phyloP scores from a whole-genome alignment of 2,797 vertebrate genomes.

The Manis pentadactyla region DNA sequence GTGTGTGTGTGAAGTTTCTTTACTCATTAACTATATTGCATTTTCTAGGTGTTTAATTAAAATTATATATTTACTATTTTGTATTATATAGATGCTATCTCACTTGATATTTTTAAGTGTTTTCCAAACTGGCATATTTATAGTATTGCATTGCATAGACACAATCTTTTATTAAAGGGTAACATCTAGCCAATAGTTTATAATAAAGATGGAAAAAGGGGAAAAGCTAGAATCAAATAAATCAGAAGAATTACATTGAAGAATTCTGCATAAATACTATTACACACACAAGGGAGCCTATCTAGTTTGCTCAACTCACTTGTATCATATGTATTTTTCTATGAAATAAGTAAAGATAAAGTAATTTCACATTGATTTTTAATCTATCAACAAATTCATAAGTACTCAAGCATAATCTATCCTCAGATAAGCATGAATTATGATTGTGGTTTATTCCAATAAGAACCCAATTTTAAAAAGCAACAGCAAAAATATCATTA shows the following conservation, averaged over 20 bases:
- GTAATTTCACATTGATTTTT: slow-evolving; percentile 47
- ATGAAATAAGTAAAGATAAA: slow-evolving; percentile 10
- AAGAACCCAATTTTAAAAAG: background rate
- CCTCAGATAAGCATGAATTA: background rate
- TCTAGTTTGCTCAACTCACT: background rate
- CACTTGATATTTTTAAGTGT: background rate
- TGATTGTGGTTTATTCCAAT: background rate
- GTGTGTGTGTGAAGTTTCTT: background rate
- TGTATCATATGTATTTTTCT: background rate
- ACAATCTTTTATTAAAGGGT: background rate
- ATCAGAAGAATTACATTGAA: background rate
- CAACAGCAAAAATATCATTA: slow-evolving; percentile 33
- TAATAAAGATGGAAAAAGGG: background rate
- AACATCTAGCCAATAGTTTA: background rate
- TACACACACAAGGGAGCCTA: background rate
- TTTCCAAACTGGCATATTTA: background rate
- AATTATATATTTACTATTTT: background rate
- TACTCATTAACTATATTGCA: background rate
- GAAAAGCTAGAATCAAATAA: background rate
- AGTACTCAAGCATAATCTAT: slow-evolving; percentile 16
- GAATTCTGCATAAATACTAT: background rate
- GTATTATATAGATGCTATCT: background rate
- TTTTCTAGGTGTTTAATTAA: background rate
- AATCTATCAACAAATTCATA: background rate
- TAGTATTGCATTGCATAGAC: background rate